phyloP scores from a whole-genome alignment of 1,140 invertebrate genomes.

The Sesamia nonagrioides region DNA sequence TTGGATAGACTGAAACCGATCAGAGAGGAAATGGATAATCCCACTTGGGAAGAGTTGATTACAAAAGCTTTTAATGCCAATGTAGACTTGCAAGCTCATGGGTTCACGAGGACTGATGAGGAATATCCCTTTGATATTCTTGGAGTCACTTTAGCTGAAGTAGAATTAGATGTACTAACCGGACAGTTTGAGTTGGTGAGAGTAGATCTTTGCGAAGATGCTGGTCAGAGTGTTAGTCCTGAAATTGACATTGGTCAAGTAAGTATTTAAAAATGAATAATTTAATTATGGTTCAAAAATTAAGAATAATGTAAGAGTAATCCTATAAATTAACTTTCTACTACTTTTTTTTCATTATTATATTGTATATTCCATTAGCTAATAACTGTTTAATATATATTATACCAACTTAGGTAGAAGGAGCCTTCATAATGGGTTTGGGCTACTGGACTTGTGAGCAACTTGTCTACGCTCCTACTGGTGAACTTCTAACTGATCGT shows the following conservation, averaged over 20 bases:
- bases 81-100: conserved; percentile 89
- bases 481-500: conserved; percentile 90
- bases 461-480: conserved; percentile 81
- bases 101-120: conserved; percentile 86
- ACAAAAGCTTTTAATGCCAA: conserved; percentile 84
- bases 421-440: conserved; percentile 93
- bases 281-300: too few relatives aligned
- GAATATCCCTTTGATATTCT: conserved; percentile 88
- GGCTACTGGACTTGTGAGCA: conserved; percentile 92
- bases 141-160: conserved; percentile 89
- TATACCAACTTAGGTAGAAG: background rate
- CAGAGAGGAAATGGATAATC: conserved; percentile 84
- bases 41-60: conserved; percentile 89
- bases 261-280: too few relatives aligned
- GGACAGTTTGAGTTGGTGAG: conserved; percentile 90
- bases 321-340: background rate
- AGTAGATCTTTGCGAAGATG: conserved; percentile 92
- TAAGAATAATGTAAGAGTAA: background rate
- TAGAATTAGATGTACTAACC: conserved; percentile 93
- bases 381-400: too few relatives aligned
- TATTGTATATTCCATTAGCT: too few relatives aligned
- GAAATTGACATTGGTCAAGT: conserved; percentile 94
- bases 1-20: conserved; percentile 89
- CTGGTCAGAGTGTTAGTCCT: conserved; percentile 92
- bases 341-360: background rate